A percentile compares a stretch with the other conserved stretches of the same genome.
phyloP scores from a whole-genome alignment of 2,113 vertebrate species.

The Donacobius atricapilla region DNA sequence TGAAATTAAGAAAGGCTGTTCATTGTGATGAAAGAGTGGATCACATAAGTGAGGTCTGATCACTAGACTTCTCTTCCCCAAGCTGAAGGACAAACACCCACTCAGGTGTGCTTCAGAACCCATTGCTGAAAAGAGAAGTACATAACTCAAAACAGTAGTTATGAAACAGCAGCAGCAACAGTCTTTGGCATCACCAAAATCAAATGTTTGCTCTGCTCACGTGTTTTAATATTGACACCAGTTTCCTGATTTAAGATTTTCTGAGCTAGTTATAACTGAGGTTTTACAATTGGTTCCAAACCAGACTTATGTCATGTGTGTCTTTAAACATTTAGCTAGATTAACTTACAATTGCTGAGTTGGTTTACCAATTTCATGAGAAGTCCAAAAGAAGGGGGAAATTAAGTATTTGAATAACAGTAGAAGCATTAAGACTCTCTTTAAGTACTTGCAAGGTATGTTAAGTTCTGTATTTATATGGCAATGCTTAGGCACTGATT shows the following conservation, averaged over 20 bases:
- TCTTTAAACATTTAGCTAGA: not conserved
- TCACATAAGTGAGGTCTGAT: not conserved
- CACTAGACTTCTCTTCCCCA: not conserved
- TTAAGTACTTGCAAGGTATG: not conserved
- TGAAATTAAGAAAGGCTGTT: not conserved
- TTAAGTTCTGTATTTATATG: not conserved
- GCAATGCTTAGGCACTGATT: not conserved
- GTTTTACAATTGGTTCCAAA: not conserved
- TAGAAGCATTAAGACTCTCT: not conserved
- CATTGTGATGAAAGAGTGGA: not conserved
- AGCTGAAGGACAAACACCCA: not conserved
- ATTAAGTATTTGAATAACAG: not conserved
- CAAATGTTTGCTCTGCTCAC: not conserved
- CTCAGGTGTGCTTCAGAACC: not conserved
- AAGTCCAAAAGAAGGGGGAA: not conserved
- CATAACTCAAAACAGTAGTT: not conserved
- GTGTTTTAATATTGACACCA: not conserved
- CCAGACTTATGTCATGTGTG: rapidly evolving
- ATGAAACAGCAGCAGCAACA: not conserved
- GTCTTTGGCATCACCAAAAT: not conserved
- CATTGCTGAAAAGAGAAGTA: not conserved
- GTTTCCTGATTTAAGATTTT: not conserved
- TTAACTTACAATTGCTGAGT: not conserved
- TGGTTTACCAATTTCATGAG: not conserved
- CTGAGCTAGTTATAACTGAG: not conserved